Evolutionary conservation across 1,140 invertebrate genomes (phyloP), one percentile per base, ranked within the genome.

Genomic region (Drosophila triauraria): DNA sequence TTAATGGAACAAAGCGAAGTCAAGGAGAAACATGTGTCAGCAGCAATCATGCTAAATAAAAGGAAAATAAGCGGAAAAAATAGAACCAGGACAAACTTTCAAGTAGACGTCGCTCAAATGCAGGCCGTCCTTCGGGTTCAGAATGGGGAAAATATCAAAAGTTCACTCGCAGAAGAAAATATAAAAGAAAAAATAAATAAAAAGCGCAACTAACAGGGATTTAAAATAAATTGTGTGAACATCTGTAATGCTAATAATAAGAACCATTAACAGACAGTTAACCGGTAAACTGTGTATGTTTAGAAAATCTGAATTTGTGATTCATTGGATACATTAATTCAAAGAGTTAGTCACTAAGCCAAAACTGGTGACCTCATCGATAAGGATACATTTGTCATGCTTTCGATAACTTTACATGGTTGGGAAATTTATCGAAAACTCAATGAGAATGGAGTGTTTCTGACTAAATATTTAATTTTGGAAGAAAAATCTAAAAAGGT

Each of bases 51-150:
- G 17, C 56, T 43, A 50, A 35, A 35, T 23, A 32, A 12, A 62
- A 48, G n/a, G 12, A 13, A 32, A 30, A 42, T 23, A 17, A 38
- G 13, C 23, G 10, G 27, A 59, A 50, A 48, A 48, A 56, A 56
- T 30, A 56, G n/a, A 68, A 47, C 44, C 50, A 48, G 64, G 68
- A 69, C 35, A 17, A 32, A 70, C 15, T 46, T 64, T 13, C 40
- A 68, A 64, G 38, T 38, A 23, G 6, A 48, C 44, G n/a, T 40
- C 40, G 27, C 12, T 51, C 40, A 54, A 64, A 30, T n/a, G 38
- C 61, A 44, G 25, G 15, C 17, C n/a, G 15, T 5, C 27, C 4
- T 51, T 51, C 5, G 6, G n/a, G 2, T 17, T 51, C 10, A 51
- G 15, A n/a, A n/a, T n/a, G n/a, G 3, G 1, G 8, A 17, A 32